A percentile compares a stretch with the other conserved stretches of the same genome.
These are phyloP conservation scores for Stichopus chloronotus DNA, from an alignment of 35 echinoderm and acorn worm genomes.

Conservation along the genomic window DNA sequence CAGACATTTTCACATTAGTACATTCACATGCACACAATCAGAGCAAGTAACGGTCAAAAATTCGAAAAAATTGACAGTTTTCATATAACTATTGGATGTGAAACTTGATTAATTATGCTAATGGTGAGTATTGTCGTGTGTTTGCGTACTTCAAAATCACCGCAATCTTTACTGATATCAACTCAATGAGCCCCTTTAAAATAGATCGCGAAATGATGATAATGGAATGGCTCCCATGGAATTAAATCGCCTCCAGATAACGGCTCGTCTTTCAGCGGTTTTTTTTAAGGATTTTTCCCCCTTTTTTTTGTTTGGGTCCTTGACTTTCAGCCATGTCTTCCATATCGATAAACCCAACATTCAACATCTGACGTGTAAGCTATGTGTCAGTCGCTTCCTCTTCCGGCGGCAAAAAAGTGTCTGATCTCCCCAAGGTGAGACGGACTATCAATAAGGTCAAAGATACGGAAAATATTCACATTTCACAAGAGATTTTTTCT, in stretches of 20 bases:
- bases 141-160: no score
- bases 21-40: no score
- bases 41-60: no score
- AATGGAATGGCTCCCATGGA: not conserved
- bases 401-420: not conserved
- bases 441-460: not conserved
- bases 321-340: not conserved
- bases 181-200: no score
- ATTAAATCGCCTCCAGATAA: not conserved
- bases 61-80: no score
- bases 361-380: not conserved
- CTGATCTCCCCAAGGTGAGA: constrained; percentile 2
- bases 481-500: not conserved
- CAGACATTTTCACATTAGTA: no score
- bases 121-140: no score
- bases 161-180: no score
- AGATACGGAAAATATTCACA: not conserved
- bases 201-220: not conserved
- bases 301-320: constrained; percentile 1
- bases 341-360: not conserved
- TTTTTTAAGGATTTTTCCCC: not conserved
- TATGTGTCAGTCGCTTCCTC: not conserved
- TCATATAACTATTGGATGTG: no score
- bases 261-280: not conserved
- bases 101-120: no score